A percentile compares a stretch with the other conserved stretches of the same genome.
phyloP scores from a whole-genome alignment of 1,140 invertebrate species.

The Brachionus calyciflorus region DNA sequence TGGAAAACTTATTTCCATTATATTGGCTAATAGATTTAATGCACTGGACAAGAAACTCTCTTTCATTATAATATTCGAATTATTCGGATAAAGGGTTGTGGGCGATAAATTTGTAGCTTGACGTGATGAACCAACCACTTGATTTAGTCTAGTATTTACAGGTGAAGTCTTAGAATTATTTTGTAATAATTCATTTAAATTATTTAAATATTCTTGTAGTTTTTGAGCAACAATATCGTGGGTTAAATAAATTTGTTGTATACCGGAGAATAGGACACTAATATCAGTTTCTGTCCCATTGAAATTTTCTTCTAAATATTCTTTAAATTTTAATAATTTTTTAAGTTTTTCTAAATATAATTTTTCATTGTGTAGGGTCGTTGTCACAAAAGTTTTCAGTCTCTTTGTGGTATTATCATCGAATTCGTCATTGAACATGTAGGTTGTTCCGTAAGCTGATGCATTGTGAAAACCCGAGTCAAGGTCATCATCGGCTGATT shows the following conservation, averaged over 20 bases:
- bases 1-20: conserved; percentile 45
- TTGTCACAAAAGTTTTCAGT: conserved; percentile 17
- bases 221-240: conserved; percentile 44
- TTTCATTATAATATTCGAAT: neutral
- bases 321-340: conserved; percentile 18
- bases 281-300: conserved; percentile 38
- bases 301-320: conserved; percentile 33
- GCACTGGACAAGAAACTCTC: conserved; percentile 38
- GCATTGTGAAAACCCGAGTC: conserved; percentile 17
- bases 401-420: conserved; percentile 25
- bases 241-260: conserved; percentile 31
- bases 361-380: conserved; percentile 32
- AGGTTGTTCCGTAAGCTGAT: neutral
- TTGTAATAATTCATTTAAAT: neutral
- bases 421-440: neutral
- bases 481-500: conserved; percentile 33
- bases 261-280: conserved; percentile 25
- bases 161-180: neutral
- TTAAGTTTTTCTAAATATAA: conserved; percentile 30
- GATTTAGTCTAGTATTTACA: neutral
- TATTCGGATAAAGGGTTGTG: neutral
- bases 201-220: conserved; percentile 27
- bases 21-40: conserved; percentile 21
- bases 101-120: conserved; percentile 10
- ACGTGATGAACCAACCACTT: conserved; percentile 1